phyloP scores from a whole-genome alignment of 2,797 vertebrate species.

The Staurois parvus region DNA sequence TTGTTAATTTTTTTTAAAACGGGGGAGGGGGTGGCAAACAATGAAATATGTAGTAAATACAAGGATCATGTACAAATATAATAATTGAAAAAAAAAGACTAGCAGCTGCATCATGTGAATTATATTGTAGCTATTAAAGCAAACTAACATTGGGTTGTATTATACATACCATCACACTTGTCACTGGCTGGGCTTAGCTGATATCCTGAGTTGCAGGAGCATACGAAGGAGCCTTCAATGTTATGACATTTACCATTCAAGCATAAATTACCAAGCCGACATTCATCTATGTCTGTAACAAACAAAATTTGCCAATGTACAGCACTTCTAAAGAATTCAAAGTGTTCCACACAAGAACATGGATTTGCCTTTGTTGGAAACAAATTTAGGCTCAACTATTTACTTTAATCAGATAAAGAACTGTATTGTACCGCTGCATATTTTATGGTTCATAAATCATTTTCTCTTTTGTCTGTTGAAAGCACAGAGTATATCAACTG shows the following conservation, averaged over 20 bases:
- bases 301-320: neutral
- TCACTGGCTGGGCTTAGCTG: slow-evolving; percentile 79
- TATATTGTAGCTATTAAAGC: too few species aligned
- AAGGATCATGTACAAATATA: too few species aligned
- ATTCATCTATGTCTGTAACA: slow-evolving; percentile 89
- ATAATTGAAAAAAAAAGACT: too few species aligned
- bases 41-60: neutral
- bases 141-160: slow-evolving; percentile 49
- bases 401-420: too few species aligned
- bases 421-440: neutral
- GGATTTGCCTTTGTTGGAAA: too few species aligned
- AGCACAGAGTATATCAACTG: too few species aligned
- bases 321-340: neutral
- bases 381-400: too few species aligned
- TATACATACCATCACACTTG: slow-evolving; percentile 87
- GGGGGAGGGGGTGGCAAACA: neutral
- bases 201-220: slow-evolving; percentile 87
- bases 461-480: too few species aligned
- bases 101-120: too few species aligned
- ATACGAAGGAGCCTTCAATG: slow-evolving; percentile 88
- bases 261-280: slow-evolving; percentile 86
- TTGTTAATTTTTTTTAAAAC: neutral
- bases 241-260: slow-evolving; percentile 88
- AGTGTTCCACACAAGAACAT: too few species aligned
- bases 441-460: neutral